Percentiles rank a stretch among this genome's conserved stretches.
Conservation (phyloP, 92 coral and sea anemone species). For the Galaxea fascicularis region DNA sequence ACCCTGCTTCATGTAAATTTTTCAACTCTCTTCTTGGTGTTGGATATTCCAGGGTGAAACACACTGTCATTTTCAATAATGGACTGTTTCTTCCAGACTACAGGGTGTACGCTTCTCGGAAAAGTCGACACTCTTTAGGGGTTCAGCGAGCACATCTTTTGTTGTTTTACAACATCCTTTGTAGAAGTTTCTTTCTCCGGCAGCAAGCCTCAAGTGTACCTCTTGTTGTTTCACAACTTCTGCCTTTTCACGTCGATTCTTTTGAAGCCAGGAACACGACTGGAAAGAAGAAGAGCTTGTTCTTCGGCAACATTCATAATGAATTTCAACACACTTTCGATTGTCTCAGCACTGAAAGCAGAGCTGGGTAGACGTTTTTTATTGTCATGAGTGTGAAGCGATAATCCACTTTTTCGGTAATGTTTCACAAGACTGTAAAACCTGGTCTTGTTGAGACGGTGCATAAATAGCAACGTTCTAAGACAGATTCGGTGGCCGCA, state of each 20-base stretch:
- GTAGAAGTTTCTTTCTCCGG: conserved; percentile 58
- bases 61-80: too few species aligned
- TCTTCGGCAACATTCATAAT: conserved; percentile 53
- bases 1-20: too few species aligned
- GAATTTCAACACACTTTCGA: conserved; percentile 50
- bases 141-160: conserved; percentile 26
- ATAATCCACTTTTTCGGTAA: conserved; percentile 42
- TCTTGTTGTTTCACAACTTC: conserved; percentile 59
- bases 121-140: conserved; percentile 35
- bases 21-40: too few species aligned
- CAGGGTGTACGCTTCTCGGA: conserved; percentile 42
- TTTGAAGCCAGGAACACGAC: too few species aligned
- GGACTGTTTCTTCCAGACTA: conserved; percentile 34
- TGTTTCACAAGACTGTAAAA: too few species aligned
- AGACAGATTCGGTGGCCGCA: conserved; percentile 53
- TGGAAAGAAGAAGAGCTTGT: conserved; percentile 63
- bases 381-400: conserved; percentile 50
- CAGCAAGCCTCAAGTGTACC: conserved; percentile 38
- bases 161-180: conserved; percentile 56
- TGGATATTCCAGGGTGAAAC: too few species aligned
- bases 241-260: conserved; percentile 55
- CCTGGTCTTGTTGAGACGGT: conserved; percentile 44
- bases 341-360: conserved; percentile 37
- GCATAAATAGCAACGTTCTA: conserved; percentile 60
- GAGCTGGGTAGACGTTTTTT: conserved; percentile 62